phyloP scores from a whole-genome alignment of 1,140 invertebrate genomes.

The Musca domestica region DNA sequence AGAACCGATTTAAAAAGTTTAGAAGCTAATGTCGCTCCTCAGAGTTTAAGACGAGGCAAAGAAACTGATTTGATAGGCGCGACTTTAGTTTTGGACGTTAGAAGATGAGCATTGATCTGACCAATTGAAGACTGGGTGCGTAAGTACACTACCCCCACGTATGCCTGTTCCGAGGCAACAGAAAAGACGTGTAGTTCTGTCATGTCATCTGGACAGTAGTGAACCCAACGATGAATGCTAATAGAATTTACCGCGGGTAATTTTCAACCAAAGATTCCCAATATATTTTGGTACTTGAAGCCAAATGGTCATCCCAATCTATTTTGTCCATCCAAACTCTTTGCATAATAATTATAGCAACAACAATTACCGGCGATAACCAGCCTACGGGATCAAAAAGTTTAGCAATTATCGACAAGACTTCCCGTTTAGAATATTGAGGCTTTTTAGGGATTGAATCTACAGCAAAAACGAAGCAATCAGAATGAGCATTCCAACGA shows the following conservation, averaged over 20 bases:
- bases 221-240: no score
- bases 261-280: no score
- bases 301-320: no score
- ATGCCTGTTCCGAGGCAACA: no score
- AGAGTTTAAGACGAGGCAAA: background rate
- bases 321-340: no score
- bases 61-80: background rate
- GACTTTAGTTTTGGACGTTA: background rate
- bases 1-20: background rate
- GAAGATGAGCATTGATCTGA: background rate
- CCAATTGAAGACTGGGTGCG: background rate
- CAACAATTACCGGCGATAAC: background rate
- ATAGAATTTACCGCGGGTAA: no score
- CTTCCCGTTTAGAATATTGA: background rate
- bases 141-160: constrained; percentile 28
- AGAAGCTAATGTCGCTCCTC: background rate
- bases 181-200: no score
- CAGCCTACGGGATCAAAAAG: background rate
- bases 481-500: background rate
- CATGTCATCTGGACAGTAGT: no score
- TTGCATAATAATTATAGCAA: background rate
- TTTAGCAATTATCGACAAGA: background rate
- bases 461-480: no score
- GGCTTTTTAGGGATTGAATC: background rate
- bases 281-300: no score